Conservation (phyloP, 2,888 invertebrate genomes). For the Syrphus vitripennis region DNA sequence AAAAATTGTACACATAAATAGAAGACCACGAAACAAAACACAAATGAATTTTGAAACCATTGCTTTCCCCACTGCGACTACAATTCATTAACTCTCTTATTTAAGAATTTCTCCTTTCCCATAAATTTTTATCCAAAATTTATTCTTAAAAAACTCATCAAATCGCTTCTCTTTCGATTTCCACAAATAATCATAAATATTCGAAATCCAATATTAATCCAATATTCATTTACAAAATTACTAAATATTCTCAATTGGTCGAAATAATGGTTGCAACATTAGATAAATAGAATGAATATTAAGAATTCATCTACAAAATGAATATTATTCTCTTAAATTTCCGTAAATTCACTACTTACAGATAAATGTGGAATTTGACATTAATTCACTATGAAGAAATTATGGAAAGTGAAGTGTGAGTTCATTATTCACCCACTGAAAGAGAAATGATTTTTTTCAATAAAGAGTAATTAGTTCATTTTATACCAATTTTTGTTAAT, state of each 20-base stretch:
- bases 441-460: neutral
- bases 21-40: neutral
- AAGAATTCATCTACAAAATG: neutral
- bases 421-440: neutral
- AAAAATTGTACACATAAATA: too few relatives aligned
- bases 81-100: neutral
- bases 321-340: neutral
- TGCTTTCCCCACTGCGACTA: neutral
- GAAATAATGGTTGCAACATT: neutral
- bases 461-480: conserved; percentile 5
- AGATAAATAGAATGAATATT: neutral
- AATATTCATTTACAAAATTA: neutral
- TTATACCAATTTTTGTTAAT: conserved; percentile 51
- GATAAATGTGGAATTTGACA: neutral
- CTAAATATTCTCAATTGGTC: neutral
- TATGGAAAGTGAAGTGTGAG: neutral
- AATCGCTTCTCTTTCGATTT: neutral
- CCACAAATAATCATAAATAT: neutral
- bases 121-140: neutral
- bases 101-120: neutral
- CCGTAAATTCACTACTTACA: neutral
- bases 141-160: neutral
- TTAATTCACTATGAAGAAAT: neutral
- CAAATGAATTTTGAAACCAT: neutral
- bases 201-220: neutral